Evolutionary conservation across 2,888 invertebrate species (phyloP).

Genomic region (Eledona agricola): DNA sequence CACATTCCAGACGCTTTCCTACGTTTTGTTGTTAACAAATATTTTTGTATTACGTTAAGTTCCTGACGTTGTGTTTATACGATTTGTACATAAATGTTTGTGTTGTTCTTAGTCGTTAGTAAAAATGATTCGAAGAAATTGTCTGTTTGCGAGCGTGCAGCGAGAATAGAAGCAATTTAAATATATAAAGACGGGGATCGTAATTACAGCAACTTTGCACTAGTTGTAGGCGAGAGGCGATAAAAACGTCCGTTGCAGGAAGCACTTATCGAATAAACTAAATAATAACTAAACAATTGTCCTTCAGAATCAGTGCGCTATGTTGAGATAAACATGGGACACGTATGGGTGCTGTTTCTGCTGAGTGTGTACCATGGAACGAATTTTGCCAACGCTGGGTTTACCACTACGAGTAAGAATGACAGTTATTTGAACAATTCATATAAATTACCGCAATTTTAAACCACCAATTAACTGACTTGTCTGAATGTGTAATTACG

Average conservation of each 20-base stretch:
- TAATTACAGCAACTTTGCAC: slow-evolving; percentile 25
- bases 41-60: slow-evolving; percentile 11
- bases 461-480: no score
- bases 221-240: slow-evolving; percentile 43
- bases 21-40: neutral
- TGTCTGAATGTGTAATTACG: no score
- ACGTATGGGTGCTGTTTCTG: slow-evolving; percentile 9
- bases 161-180: slow-evolving; percentile 23
- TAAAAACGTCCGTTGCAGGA: slow-evolving; percentile 49
- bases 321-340: slow-evolving; percentile 11
- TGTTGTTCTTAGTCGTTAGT: slow-evolving; percentile 27
- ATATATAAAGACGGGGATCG: slow-evolving; percentile 11
- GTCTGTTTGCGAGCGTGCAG: neutral
- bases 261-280: slow-evolving; percentile 49
- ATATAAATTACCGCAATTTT: no score
- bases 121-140: slow-evolving; percentile 19
- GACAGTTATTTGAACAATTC: slow-evolving; percentile 4
- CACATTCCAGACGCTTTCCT: slow-evolving; percentile 10
- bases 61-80: slow-evolving; percentile 20
- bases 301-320: slow-evolving; percentile 20
- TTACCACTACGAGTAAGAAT: slow-evolving; percentile 44
- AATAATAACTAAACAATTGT: slow-evolving; percentile 39
- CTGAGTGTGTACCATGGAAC: slow-evolving; percentile 12
- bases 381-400: slow-evolving; percentile 35
- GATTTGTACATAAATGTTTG: slow-evolving; percentile 22